A percentile compares a stretch with the other conserved stretches of the same genome.
These are phyloP conservation scores for Drosophila mojavensis DNA, from an alignment of 1,140 invertebrate genomes.

Conservation along the genomic window DNA sequence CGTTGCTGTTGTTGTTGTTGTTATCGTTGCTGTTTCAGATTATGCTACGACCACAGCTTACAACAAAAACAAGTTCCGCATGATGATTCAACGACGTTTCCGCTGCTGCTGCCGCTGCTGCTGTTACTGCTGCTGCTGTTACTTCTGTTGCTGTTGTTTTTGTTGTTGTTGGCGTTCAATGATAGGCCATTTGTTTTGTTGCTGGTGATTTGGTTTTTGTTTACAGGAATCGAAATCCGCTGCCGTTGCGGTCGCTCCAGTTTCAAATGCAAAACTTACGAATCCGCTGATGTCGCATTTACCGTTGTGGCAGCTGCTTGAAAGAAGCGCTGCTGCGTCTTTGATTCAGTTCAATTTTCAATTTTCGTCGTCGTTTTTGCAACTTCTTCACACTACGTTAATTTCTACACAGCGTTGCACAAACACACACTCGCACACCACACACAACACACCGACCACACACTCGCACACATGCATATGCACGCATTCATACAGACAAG, in stretches of 20 bases:
- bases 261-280: constrained; percentile 23
- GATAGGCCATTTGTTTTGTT: constrained; percentile 47
- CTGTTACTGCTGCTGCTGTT: constrained; percentile 4
- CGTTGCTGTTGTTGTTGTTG: constrained; percentile 25
- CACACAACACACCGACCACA: constrained; percentile 17
- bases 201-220: constrained; percentile 54
- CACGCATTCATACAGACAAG: constrained; percentile 13
- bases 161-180: constrained; percentile 29
- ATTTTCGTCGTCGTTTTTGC: constrained; percentile 51
- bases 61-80: constrained; percentile 72
- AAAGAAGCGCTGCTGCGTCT: constrained; percentile 47
- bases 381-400: constrained; percentile 70
- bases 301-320: constrained; percentile 29
- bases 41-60: constrained; percentile 54
- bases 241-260: constrained; percentile 1
- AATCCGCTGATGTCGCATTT: constrained; percentile 18
- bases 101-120: constrained; percentile 22
- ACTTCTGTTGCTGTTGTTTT: neutral
- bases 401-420: constrained; percentile 67
- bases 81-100: constrained; percentile 70
- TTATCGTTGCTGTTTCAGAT: constrained; percentile 31
- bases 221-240: constrained; percentile 50
- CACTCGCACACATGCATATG: constrained; percentile 9
- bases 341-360: constrained; percentile 52
- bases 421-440: constrained; percentile 38